Conservation (phyloP, 2,113 vertebrate genomes). For the Cygnus buccinator region DNA sequence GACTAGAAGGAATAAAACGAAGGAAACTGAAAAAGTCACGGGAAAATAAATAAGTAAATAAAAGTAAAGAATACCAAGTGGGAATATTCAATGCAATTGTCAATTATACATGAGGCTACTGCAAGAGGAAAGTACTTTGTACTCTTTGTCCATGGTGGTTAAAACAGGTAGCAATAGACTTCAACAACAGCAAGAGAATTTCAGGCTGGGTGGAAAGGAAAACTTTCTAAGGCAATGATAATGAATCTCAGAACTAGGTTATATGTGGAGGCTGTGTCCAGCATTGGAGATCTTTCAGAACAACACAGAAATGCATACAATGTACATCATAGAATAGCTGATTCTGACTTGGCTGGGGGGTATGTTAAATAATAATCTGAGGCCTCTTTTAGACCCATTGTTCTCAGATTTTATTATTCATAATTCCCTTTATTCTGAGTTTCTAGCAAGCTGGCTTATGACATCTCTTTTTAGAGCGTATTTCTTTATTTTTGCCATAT, state of each 20-base stretch:
- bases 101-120: neutral
- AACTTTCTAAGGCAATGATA: neutral
- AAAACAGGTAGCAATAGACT: neutral
- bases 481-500: neutral
- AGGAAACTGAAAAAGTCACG: neutral
- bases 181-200: neutral
- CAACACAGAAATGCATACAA: neutral
- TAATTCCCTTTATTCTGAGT: neutral
- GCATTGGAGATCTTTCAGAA: neutral
- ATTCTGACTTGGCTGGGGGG: neutral
- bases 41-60: no score
- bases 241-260: neutral
- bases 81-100: neutral
- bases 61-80: neutral
- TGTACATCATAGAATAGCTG: neutral
- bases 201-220: neutral
- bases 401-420: neutral
- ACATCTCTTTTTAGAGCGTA: neutral
- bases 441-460: neutral
- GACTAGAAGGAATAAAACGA: neutral
- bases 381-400: neutral
- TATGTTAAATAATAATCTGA: neutral
- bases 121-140: neutral
- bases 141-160: neutral
- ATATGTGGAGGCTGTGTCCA: neutral